phyloP scores from a whole-genome alignment of 2,888 invertebrate species.

The Trichogramma dendrolimi region DNA sequence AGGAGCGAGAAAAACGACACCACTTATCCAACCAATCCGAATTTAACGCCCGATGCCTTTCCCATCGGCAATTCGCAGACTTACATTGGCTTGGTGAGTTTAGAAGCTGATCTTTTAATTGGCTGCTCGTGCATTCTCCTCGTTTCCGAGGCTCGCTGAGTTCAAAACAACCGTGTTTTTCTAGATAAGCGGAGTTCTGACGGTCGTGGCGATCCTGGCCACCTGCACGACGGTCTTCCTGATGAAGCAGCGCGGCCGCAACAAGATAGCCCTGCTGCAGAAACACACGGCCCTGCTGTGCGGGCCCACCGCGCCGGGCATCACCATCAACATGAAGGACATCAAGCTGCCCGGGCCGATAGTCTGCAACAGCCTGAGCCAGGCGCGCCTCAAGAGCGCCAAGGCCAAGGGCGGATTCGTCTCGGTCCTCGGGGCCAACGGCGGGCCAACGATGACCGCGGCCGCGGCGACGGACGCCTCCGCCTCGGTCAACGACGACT shows the following conservation, averaged over 20 bases:
- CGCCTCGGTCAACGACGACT: slow-evolving; percentile 49
- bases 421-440: slow-evolving; percentile 37
- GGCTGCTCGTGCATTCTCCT: neutral
- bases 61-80: slow-evolving; percentile 59
- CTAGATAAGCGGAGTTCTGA: slow-evolving; percentile 64
- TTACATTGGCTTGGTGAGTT: slow-evolving; percentile 41
- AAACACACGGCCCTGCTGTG: slow-evolving; percentile 61
- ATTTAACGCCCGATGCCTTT: slow-evolving; percentile 57
- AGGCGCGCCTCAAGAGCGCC: slow-evolving; percentile 52
- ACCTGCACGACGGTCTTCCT: slow-evolving; percentile 64
- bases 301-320: slow-evolving; percentile 57
- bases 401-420: slow-evolving; percentile 46
- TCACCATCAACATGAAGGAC: slow-evolving; percentile 61
- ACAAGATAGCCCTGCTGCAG: slow-evolving; percentile 62
- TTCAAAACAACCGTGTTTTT: neutral
- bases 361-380: slow-evolving; percentile 56
- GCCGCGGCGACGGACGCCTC: slow-evolving; percentile 48
- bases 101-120: neutral
- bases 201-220: slow-evolving; percentile 63
- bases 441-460: slow-evolving; percentile 39
- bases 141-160: neutral
- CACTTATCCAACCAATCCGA: slow-evolving; percentile 36
- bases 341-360: slow-evolving; percentile 59
- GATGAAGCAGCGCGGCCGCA: slow-evolving; percentile 64
- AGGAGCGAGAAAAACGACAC: slow-evolving; percentile 40